Evolutionary conservation across 2,888 invertebrate genomes (phyloP).

Genomic region (Ormyrus labotus): DNA sequence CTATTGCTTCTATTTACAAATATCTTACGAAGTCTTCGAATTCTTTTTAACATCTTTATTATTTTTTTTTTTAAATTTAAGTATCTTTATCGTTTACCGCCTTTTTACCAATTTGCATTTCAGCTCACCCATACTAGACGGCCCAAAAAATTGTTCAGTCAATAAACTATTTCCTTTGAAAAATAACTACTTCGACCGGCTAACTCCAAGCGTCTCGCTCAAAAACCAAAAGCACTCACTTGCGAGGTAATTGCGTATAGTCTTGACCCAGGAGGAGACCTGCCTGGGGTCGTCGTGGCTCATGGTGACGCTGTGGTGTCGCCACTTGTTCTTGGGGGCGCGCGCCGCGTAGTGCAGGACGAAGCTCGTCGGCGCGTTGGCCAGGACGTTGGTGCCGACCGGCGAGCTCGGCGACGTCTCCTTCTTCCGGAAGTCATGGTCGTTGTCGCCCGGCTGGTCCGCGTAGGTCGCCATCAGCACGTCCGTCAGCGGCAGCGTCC

Average conservation of each 20-base stretch:
- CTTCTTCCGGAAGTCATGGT: constrained; percentile 46
- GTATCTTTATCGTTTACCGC: too few species aligned
- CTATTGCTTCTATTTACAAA: too few species aligned
- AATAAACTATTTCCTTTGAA: too few species aligned
- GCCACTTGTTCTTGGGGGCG: constrained; percentile 79
- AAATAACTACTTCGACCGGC: too few species aligned
- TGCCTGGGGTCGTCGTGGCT: constrained; percentile 80
- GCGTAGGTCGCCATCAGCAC: constrained; percentile 78
- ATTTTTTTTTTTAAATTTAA: too few species aligned
- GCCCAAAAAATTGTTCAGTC: too few species aligned
- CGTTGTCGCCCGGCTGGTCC: constrained; percentile 67
- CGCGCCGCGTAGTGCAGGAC: constrained; percentile 81
- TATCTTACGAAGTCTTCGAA: too few species aligned
- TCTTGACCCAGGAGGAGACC: constrained; percentile 81
- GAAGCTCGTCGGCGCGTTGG: constrained; percentile 75
- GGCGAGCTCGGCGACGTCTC: constrained; percentile 62
- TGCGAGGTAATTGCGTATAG: constrained; percentile 78
- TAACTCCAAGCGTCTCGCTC: too few species aligned
- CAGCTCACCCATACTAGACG: too few species aligned
- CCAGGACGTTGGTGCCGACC: background rate
- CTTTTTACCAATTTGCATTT: too few species aligned
- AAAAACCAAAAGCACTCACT: constrained; percentile 71
- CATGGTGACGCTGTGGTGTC: constrained; percentile 78
- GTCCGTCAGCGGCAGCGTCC: constrained; percentile 78
- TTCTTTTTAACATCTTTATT: too few species aligned